Conservation (phyloP, 1,140 invertebrate genomes). For the Anastatus disparis region DNA sequence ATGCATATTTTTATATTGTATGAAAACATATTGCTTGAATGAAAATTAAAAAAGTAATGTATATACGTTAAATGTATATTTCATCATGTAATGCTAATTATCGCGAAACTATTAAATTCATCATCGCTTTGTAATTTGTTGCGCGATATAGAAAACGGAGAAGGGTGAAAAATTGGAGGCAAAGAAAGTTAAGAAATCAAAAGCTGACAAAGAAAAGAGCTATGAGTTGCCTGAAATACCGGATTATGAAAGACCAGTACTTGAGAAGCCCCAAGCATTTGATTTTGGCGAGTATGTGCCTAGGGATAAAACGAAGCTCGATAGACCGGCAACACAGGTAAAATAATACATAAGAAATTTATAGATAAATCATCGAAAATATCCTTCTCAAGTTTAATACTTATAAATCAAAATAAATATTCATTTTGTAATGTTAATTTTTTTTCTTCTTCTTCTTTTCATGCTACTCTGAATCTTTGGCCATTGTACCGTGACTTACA, state of each 20-base stretch:
- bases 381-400: too few relatives aligned
- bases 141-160: slow-evolving; percentile 62
- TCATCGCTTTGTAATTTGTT: too few relatives aligned
- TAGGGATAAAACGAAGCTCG: slow-evolving; percentile 63
- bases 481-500: background rate
- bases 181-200: slow-evolving; percentile 60
- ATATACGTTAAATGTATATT: too few relatives aligned
- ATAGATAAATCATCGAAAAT: too few relatives aligned
- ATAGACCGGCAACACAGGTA: slow-evolving; percentile 59
- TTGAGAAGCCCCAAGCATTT: slow-evolving; percentile 71
- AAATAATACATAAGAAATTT: slow-evolving; percentile 19
- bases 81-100: too few relatives aligned
- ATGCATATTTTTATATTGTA: too few relatives aligned
- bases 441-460: slow-evolving; percentile 49
- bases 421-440: too few relatives aligned
- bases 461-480: slow-evolving; percentile 33
- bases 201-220: slow-evolving; percentile 65
- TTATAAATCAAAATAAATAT: background rate
- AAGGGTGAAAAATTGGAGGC: slow-evolving; percentile 56
- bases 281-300: slow-evolving; percentile 56
- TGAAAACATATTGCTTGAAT: too few relatives aligned
- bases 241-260: slow-evolving; percentile 75
- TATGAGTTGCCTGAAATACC: slow-evolving; percentile 81
- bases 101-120: too few relatives aligned
- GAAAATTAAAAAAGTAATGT: too few relatives aligned